These are phyloP conservation scores for Chironomus riparius DNA, from an alignment of 2,888 invertebrate genomes.

Conservation along the genomic window DNA sequence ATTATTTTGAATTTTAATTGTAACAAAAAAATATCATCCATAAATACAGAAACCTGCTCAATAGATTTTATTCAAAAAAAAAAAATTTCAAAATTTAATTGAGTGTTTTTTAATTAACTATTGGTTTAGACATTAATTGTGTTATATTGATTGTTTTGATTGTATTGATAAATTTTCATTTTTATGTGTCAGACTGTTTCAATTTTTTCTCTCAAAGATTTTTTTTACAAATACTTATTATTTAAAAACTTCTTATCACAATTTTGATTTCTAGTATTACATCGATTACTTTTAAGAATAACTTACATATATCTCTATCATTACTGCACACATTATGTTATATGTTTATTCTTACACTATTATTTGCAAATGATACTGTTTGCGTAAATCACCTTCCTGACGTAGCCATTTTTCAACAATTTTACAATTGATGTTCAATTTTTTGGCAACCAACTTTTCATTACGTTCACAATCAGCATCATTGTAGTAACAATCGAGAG, in stretches of 20 bases:
- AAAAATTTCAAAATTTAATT: too few relatives aligned
- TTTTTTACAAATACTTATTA: not conserved
- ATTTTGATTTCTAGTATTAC: not conserved
- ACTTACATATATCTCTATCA: too few relatives aligned
- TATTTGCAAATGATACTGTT: conserved; percentile 19
- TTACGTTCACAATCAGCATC: conserved; percentile 43
- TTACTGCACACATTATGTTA: too few relatives aligned
- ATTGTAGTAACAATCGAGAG: conserved; percentile 47
- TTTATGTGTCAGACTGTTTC: too few relatives aligned
- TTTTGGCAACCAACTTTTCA: conserved; percentile 43
- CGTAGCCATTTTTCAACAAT: conserved; percentile 51
- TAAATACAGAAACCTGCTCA: too few relatives aligned
- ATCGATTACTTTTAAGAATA: not conserved
- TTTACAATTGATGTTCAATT: conserved; percentile 44
- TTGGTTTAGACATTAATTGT: too few relatives aligned
- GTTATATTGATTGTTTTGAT: too few relatives aligned
- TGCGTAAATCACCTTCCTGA: conserved; percentile 38
- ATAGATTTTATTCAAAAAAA: too few relatives aligned
- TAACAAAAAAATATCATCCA: too few relatives aligned
- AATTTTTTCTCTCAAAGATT: not conserved
- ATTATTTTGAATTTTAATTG: not conserved
- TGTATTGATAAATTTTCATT: too few relatives aligned
- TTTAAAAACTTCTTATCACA: not conserved
- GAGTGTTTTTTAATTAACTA: too few relatives aligned
- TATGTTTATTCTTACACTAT: not conserved